Evolutionary conservation across 1,140 invertebrate species (phyloP), one percentile per base, ranked within the genome.

Genomic region (Pseudachorutes palmiensis): DNA sequence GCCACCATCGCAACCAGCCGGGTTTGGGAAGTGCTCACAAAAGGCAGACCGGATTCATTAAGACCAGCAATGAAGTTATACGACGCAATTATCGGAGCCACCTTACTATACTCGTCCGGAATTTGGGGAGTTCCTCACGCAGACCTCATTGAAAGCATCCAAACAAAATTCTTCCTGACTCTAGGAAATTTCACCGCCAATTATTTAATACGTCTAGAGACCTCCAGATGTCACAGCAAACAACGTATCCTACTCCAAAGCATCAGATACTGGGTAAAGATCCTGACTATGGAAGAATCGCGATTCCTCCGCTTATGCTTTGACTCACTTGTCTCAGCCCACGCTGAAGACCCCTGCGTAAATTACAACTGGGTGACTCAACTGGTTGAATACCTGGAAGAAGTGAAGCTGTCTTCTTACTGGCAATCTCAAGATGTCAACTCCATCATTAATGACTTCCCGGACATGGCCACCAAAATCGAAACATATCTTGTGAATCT

Each of bases 111-210:
- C 22, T 14, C n/a, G 0, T 19, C n/a, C n/a, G 3, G 14, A 0
- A 45, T 48, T 5, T 66, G 64, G 64, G 57, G 55, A 0, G 1
- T 41, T 19, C 1, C 1, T 2, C 41, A 66, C 14, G 24, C 33
- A 29, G 16, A 60, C 14, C 32, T 1, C 5, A 33, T 65, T 12
- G 64, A 65, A 41, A 33, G 22, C 33, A 31, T 41, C 3, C 55
- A 65, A 33, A 28, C 26, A 1, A 22, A 22, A 57, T 65, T 58
- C n/a, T 28, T 58, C 14, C 57, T 65, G 26, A 45, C 26, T n/a
- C 2, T 65, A 28, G 45, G 45, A 0, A 28, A n/a, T 5, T 16
- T 28, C 22, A 65, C 55, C 24, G 30, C 64, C 1, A 5, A 9
- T 2, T 58, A 65, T 45, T n/a, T 59, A 1, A 26, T 58, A 0